Evolutionary conservation across 2,797 vertebrate species (phyloP), one percentile per base, ranked within the genome.

Genomic region (Lateolabrax maculatus): DNA sequence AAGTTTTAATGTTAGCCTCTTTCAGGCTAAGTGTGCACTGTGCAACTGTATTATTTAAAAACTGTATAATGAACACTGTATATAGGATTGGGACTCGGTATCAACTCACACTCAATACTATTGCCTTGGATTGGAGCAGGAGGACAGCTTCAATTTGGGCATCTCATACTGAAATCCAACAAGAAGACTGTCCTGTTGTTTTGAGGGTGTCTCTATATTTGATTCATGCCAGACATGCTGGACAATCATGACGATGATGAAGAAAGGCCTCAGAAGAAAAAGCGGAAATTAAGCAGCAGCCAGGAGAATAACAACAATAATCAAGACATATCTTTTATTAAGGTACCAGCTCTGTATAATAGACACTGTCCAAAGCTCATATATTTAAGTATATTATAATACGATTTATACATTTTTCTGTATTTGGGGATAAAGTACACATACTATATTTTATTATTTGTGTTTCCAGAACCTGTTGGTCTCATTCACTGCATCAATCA

Each of bases 401-500:
- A 56, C 6, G 23, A 51, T 9, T 56, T 16, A 25, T 65, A 5
- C 1, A 27, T 37, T 34, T 27, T 53, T 36, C 25, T 8, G 10
- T 43, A 34, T 4, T 16, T 21, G 5, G 0, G 7, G 2, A 44
- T 29, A 23, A 65, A 61, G 55, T 13, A 70, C 18, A 39, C 2
- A 61, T 23, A 10, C 5, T 39, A 5, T 2, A 52, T 77, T 2
- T 34, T 34, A 31, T 64, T 65, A 3, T 85, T 77, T 74, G 29
- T 81, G 5, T 70, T 73, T 80, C 25, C 73, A 99, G 98, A 96
- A 97, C 0, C 94, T 99, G 91, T 94, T 99, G 80, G 94, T 96
- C 57, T 97, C 97, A 86, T 97, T 99, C 83, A 98, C 97, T 73
- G 95, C 98, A 89, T 97, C 97, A 1, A 97, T 99, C 86, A 98